These are phyloP conservation scores for Macquaria ambigua DNA, from an alignment of 2,113 vertebrate species.

Conservation along the genomic window DNA sequence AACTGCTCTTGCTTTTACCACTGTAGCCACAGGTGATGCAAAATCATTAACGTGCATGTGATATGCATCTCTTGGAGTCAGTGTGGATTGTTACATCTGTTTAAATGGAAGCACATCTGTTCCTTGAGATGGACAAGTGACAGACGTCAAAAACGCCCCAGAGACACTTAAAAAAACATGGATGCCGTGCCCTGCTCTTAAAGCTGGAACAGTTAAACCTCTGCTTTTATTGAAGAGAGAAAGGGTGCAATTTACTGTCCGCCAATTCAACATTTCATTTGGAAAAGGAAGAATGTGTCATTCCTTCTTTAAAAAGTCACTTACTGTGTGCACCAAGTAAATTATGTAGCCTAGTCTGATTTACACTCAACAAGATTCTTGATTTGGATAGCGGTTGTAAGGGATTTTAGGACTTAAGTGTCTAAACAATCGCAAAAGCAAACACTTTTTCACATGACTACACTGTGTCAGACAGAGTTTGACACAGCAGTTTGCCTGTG, in stretches of 20 bases:
- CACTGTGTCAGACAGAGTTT: constrained; percentile 2
- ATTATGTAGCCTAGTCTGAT: not conserved
- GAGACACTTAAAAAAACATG: too few relatives aligned
- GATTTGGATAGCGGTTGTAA: not conserved
- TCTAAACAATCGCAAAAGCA: not conserved
- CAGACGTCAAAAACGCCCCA: too few relatives aligned
- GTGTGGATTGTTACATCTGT: not conserved
- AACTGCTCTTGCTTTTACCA: not conserved
- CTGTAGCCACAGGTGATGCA: not conserved
- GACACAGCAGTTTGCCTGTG: constrained; percentile 2
- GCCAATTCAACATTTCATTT: too few relatives aligned
- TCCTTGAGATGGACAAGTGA: too few relatives aligned
- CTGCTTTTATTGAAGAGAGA: too few relatives aligned
- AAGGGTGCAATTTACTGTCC: too few relatives aligned
- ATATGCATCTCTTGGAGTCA: not conserved
- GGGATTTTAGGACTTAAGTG: constrained; percentile 1
- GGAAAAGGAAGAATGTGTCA: not conserved
- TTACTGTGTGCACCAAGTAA: not conserved
- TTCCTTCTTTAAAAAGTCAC: not conserved
- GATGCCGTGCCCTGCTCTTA: too few relatives aligned
- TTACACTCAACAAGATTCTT: not conserved
- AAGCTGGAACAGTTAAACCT: too few relatives aligned
- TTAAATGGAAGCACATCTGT: not conserved
- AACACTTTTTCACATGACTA: not conserved
- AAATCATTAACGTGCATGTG: not conserved